Base-by-base conservation (phyloP, 64 coral and sea anemone genomes). In the Pocillopora damicornis region DNA sequence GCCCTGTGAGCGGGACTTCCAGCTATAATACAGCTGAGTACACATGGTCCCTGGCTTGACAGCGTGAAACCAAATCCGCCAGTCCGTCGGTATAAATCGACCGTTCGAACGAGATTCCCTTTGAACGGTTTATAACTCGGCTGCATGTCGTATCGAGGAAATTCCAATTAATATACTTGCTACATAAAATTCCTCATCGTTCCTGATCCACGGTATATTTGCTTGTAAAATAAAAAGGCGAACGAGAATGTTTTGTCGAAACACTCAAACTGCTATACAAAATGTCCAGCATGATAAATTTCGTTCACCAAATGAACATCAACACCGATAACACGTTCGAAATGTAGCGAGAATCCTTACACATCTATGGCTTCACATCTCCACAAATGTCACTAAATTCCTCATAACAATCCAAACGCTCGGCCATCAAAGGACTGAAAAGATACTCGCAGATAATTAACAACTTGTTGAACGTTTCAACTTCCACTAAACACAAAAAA, bases 11-110 rank as follows among this genome's bases (percentile, higher is more conserved):
- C 97, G 63, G 97, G 93, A 76, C 93, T 95, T 60, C 97, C 92
- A 35, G 88, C 87, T 59, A 95, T 84, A 68, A 99, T 94, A 79
- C 93, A 95, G 59, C 90, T 95, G n/a, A 99, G 79, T 61, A 95
- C 87, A 92, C 97, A 99, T 26, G 97, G 97, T 76, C 90, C 90
- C 63, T 99, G 97, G 42, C 93, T 91, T 1, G 93, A 90, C n/a
- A 99, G 75, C 37, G 97, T 99, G 62, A 99, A 99, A 9, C 97
- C 97, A 75, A 93, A 99, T 42, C 97, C 94, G 13, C 83, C 94
- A 22, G 91, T 79, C 45, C 69, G 88, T 15, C 94, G 87, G 35
- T 75, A 64, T 58, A 96, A 83, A 64, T 93, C 91, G 22, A 96
- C 91, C 30, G 90, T 87, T 74, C 83, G 84, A 58, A 92, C 56